Base-by-base conservation (phyloP, 53 echinoderm and acorn worm genomes). In the Astropecten irregularis region DNA sequence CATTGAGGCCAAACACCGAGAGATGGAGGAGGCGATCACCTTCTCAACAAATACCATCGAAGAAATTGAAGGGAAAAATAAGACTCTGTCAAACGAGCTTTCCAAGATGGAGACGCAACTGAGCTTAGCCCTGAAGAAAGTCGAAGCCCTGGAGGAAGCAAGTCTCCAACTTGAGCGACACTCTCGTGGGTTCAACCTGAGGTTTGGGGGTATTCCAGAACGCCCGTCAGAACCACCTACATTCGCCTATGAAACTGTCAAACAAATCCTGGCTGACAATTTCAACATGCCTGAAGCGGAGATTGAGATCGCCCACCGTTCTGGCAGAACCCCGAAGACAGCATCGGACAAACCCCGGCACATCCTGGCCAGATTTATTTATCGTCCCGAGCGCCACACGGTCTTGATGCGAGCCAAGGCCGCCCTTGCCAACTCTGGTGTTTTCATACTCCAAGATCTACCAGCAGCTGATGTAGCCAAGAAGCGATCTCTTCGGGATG, bases 21-120 rank as follows among this genome's bases (percentile, higher is more conserved):
- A 54, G 54, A 54, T 54, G 54, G 54, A 22, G 54, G 54, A 54
- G 22, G 54, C 23, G 9, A 0, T 54, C 19, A 18, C 16, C 1
- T 65, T 65, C 65, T 65, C 38, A 37, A 35, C 65, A 28, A 65
- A 65, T 16, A 36, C 65, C 65, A 65, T 65, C 65, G 65, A 65
- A 19, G 38, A 65, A 65, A 65, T n/a, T 19, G 1, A 37, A 65
- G 39, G 16, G 2, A 16, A 35, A 37, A 16, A 65, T 4, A 65
- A 65, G 38, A 65, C 15, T 18, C 19, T 65, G 38, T 54, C 54
- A 18, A 25, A 54, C 25, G 54, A 1, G 8, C 22, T 54, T 25
- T 20, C 54, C 0, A 21, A 54, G 13, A 4, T 54, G 0, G 25
- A 54, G 54, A 3, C 22, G 5, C 54, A 54, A 18, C 20, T 54